A percentile compares a stretch with the other conserved stretches of the same genome.
phyloP scores from a whole-genome alignment of 2,888 invertebrate genomes.

The Cephus pulcher region DNA sequence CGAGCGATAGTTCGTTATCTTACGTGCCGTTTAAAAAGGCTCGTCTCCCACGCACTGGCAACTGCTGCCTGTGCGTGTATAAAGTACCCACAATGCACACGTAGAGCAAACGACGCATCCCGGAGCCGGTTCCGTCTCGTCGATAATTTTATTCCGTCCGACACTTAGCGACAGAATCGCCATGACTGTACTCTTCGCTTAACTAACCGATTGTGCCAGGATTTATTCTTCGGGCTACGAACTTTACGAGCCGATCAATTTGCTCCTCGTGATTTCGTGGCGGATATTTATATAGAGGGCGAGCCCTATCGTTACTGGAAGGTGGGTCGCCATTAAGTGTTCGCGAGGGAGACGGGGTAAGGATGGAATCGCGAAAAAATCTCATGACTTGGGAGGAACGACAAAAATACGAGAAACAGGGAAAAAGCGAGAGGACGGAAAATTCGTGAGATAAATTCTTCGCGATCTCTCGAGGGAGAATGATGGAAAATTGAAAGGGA shows the following conservation, averaged over 20 bases:
- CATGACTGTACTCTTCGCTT: slow-evolving; percentile 18
- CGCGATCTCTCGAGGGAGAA: background rate
- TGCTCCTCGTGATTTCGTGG: slow-evolving; percentile 32
- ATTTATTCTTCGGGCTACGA: slow-evolving; percentile 45
- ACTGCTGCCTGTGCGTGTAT: background rate
- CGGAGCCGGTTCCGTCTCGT: slow-evolving; percentile 6
- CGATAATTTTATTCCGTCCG: slow-evolving; percentile 4
- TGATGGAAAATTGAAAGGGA: background rate
- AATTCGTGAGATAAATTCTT: background rate
- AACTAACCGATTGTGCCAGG: slow-evolving; percentile 53
- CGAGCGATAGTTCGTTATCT: background rate
- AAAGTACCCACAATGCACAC: background rate
- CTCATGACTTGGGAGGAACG: background rate
- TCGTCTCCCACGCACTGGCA: background rate
- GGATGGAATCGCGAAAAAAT: background rate
- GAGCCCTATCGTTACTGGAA: slow-evolving; percentile 49
- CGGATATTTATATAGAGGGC: slow-evolving; percentile 46
- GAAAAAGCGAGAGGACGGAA: background rate
- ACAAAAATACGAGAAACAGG: slow-evolving; percentile 5
- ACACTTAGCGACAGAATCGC: slow-evolving; percentile 1
- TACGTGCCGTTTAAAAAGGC: background rate
- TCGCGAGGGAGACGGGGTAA: background rate
- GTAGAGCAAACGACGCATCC: background rate
- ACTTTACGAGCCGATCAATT: slow-evolving; percentile 33
- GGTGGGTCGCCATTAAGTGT: slow-evolving; percentile 14